These are phyloP conservation scores for Ligdia adustata DNA, from an alignment of 2,888 invertebrate species.

Conservation along the genomic window DNA sequence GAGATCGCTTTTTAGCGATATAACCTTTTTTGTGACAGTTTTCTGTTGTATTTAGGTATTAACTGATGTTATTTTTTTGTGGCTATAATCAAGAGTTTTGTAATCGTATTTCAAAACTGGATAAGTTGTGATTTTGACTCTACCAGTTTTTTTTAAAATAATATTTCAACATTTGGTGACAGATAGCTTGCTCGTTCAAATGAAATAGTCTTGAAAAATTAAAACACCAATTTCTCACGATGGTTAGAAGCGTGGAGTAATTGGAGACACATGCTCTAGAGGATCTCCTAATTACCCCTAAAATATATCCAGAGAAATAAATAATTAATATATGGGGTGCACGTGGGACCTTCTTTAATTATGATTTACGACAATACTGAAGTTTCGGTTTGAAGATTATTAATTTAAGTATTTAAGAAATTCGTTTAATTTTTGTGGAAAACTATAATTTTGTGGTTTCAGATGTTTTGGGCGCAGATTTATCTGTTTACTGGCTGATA, in stretches of 20 bases:
- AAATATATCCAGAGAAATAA: constrained; percentile 62
- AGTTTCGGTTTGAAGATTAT: constrained; percentile 31
- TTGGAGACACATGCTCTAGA: constrained; percentile 60
- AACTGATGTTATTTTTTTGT: too few species aligned
- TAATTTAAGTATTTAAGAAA: constrained; percentile 35
- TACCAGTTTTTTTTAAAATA: too few species aligned
- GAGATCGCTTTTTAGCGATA: too few species aligned
- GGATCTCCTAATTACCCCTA: constrained; percentile 61
- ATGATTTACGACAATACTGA: constrained; percentile 53
- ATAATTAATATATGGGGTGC: constrained; percentile 60
- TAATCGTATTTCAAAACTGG: too few species aligned
- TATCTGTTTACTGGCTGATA: too few species aligned
- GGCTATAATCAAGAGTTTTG: too few species aligned
- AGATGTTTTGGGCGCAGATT: too few species aligned
- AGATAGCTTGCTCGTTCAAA: background rate
- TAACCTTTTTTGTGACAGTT: too few species aligned
- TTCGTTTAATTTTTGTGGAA: constrained; percentile 25
- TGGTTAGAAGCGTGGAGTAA: constrained; percentile 57
- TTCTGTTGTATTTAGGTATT: too few species aligned
- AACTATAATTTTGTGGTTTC: too few species aligned
- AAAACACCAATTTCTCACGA: constrained; percentile 53
- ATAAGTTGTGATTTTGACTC: too few species aligned
- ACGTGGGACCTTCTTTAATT: constrained; percentile 50
- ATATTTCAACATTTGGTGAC: too few species aligned
- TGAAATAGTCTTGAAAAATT: constrained; percentile 24